Percentiles rank a stretch among this genome's conserved stretches.
These are phyloP conservation scores for Coenobita brevimanus DNA, from an alignment of 1,140 invertebrate genomes.

Conservation along the genomic window DNA sequence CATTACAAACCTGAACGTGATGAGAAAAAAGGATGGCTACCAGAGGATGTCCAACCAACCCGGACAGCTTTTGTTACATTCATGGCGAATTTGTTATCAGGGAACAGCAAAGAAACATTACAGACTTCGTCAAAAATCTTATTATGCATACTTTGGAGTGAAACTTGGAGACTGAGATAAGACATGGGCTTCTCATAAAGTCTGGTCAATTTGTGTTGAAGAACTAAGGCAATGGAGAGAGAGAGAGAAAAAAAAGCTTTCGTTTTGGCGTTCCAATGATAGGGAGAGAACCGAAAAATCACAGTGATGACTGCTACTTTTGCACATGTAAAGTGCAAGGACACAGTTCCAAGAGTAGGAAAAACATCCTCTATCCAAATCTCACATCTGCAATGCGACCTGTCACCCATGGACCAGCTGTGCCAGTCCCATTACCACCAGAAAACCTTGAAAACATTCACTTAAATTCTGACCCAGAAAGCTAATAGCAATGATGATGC, in stretches of 20 bases:
- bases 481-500: neutral
- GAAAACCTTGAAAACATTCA: conserved; percentile 16
- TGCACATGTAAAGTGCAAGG: too few species aligned
- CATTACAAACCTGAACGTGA: too few species aligned
- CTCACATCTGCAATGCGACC: conserved; percentile 5
- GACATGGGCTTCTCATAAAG: too few species aligned
- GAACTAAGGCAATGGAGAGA: conserved; percentile 66
- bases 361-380: too few species aligned
- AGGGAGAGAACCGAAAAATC: conserved; percentile 66
- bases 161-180: conserved; percentile 71
- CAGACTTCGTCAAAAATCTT: conserved; percentile 39
- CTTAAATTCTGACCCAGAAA: conserved; percentile 11
- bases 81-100: neutral
- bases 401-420: conserved; percentile 15
- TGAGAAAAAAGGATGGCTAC: too few species aligned
- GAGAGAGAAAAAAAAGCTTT: conserved; percentile 54
- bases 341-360: too few species aligned
- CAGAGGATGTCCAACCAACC: too few species aligned
- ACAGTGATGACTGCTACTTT: conserved; percentile 65
- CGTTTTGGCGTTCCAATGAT: conserved; percentile 68
- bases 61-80: conserved; percentile 11
- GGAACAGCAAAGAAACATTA: too few species aligned
- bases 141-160: conserved; percentile 69
- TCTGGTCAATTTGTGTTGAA: too few species aligned
- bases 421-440: too few species aligned